Evolutionary conservation across 2,113 vertebrate genomes (phyloP).

Genomic region (Gulo gulo): DNA sequence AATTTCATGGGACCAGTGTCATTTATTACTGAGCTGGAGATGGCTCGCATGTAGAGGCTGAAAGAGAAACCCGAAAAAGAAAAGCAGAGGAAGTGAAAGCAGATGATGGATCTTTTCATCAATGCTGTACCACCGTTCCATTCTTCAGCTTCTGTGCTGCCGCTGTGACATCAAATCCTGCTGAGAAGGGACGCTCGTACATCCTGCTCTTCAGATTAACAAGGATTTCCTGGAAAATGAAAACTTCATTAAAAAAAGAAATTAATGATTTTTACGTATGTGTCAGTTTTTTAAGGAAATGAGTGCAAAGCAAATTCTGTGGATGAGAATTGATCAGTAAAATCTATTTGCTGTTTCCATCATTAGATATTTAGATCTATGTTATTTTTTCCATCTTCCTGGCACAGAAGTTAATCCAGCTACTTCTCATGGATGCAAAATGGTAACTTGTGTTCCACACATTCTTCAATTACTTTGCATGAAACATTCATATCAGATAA

Average conservation of each 20-base stretch:
- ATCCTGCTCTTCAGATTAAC: background rate
- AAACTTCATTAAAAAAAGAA: constrained; percentile 8
- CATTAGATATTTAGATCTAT: background rate
- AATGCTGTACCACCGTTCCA: accelerated
- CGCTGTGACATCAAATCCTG: background rate
- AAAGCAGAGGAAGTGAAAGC: background rate
- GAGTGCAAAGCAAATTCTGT: background rate
- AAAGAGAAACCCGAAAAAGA: background rate
- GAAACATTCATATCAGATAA: background rate
- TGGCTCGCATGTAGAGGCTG: constrained; percentile 17
- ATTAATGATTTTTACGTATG: constrained; percentile 33
- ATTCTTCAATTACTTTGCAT: background rate
- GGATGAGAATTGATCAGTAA: background rate
- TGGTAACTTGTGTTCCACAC: background rate
- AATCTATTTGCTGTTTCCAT: background rate
- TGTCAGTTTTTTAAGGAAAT: background rate
- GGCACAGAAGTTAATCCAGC: background rate
- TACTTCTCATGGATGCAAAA: background rate
- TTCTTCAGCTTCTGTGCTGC: background rate
- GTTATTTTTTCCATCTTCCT: background rate
- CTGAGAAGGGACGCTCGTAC: background rate
- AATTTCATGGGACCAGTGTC: background rate
- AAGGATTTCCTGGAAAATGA: constrained; percentile 44
- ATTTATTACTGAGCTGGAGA: constrained; percentile 23
- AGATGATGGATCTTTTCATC: background rate